Evolutionary conservation across 2,888 invertebrate species (phyloP).

Genomic region (Euspilapteryx auroguttella): DNA sequence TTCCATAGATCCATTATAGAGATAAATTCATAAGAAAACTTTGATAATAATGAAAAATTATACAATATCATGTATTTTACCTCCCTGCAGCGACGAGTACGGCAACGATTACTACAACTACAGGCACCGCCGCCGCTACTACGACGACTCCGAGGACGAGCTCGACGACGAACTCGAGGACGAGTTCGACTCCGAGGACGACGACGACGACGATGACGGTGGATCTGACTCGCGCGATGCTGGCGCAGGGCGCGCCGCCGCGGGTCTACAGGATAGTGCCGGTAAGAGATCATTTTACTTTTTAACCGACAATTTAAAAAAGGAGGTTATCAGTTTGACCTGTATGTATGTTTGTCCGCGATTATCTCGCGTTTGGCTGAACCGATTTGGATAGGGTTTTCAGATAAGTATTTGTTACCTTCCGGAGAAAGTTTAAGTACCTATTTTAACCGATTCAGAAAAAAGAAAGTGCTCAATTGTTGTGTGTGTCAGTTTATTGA

Average conservation of each 20-base stretch:
- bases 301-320: neutral
- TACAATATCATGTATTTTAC: neutral
- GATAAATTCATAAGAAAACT: too few relatives aligned
- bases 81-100: conserved; percentile 4
- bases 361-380: too few relatives aligned
- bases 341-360: too few relatives aligned
- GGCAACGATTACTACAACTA: conserved; percentile 8
- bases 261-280: neutral
- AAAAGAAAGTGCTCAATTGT: too few relatives aligned
- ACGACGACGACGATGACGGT: conserved; percentile 1
- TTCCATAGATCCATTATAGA: too few relatives aligned
- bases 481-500: too few relatives aligned
- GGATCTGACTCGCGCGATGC: conserved; percentile 3
- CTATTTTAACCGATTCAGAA: too few relatives aligned
- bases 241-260: neutral
- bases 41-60: too few relatives aligned
- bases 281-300: neutral
- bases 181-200: neutral
- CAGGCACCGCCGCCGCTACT: conserved; percentile 1
- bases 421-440: too few relatives aligned
- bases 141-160: conserved; percentile 12
- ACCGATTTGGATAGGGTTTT: too few relatives aligned
- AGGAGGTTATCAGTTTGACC: too few relatives aligned
- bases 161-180: neutral
- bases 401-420: too few relatives aligned